Conservation (phyloP, 2,113 vertebrate genomes). For the Poicephalus gulielmi region DNA sequence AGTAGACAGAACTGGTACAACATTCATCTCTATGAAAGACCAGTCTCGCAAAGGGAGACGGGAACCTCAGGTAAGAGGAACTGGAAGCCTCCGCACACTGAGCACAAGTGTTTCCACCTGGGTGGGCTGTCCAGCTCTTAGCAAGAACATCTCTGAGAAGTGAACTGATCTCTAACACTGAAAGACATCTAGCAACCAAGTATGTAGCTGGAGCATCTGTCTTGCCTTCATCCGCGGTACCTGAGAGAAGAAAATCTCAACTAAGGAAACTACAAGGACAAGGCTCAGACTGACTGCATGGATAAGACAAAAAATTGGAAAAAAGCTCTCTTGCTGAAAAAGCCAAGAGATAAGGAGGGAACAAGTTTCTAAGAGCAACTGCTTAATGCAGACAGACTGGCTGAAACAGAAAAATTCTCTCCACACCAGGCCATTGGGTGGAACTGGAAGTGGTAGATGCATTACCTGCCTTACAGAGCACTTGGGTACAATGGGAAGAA, state of each 20-base stretch:
- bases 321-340: not conserved
- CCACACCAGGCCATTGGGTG: not conserved
- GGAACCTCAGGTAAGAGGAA: not conserved
- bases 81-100: not conserved
- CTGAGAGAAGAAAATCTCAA: not conserved
- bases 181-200: not conserved
- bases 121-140: not conserved
- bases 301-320: not conserved
- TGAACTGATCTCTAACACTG: not conserved
- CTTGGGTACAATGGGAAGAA: not conserved
- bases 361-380: not conserved
- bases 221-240: not conserved
- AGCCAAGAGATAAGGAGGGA: not conserved
- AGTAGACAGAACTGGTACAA: not conserved
- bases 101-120: not conserved
- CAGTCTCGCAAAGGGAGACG: not conserved
- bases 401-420: not conserved
- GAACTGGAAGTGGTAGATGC: not conserved
- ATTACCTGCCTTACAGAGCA: rapidly evolving
- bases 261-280: not conserved
- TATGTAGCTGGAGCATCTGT: not conserved
- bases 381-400: not conserved
- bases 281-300: not conserved
- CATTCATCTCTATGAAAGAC: not conserved
- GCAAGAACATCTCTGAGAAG: not conserved